Evolutionary conservation across 2,888 invertebrate species (phyloP).

Genomic region (Geotrupes spiniger): DNA sequence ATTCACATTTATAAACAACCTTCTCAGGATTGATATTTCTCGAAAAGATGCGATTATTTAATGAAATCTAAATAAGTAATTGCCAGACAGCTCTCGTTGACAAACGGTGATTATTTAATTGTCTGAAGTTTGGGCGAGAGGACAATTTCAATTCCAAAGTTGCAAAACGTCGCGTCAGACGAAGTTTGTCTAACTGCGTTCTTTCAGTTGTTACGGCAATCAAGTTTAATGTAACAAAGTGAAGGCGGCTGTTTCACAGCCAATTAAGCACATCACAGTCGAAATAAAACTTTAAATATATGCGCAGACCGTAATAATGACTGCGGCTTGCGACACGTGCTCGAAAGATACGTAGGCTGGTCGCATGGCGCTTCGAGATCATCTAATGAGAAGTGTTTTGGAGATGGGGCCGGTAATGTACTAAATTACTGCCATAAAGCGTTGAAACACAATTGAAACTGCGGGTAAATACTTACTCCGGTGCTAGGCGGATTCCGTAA

Average conservation of each 20-base stretch:
- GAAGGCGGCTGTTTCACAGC: constrained; percentile 9
- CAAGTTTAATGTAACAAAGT: constrained; percentile 9
- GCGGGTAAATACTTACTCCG: no score
- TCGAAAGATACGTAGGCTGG: neutral
- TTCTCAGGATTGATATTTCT: no score
- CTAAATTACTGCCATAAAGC: neutral
- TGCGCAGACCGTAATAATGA: neutral
- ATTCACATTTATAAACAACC: no score
- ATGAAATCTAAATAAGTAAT: no score
- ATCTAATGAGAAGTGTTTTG: constrained; percentile 1
- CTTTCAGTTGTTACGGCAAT: neutral
- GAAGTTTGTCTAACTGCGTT: no score
- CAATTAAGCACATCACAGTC: constrained; percentile 15
- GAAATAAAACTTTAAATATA: constrained; percentile 6
- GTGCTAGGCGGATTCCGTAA: no score
- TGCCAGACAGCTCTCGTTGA: no score
- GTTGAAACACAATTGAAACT: neutral
- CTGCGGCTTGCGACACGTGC: constrained; percentile 1
- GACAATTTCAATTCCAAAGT: no score
- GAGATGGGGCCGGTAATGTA: constrained; percentile 4
- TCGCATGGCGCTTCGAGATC: neutral
- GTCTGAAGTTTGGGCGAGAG: no score
- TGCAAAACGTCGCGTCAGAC: no score
- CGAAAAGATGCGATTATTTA: no score
- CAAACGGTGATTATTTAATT: no score